A percentile compares a stretch with the other conserved stretches of the same genome.
Conservation (phyloP, 2,797 vertebrate species). For the Chelidonichthys spinosus region DNA sequence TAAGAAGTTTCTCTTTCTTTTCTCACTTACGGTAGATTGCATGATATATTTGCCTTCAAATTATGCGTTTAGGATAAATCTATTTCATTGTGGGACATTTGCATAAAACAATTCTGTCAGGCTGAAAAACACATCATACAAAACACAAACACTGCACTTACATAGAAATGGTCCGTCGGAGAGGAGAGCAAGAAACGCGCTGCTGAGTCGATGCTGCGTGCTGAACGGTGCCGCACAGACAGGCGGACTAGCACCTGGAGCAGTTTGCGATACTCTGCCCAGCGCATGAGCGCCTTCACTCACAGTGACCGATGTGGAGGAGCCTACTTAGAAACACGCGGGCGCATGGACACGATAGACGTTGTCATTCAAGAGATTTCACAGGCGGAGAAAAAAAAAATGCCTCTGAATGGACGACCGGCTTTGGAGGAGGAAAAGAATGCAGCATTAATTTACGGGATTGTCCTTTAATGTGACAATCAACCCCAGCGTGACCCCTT, state of each 20-base stretch:
- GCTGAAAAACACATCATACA: not conserved
- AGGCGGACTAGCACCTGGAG: constrained; percentile 15
- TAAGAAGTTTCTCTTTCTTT: not conserved
- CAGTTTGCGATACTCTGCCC: not conserved
- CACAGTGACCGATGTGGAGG: not conserved
- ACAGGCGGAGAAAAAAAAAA: not conserved
- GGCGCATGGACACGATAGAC: not conserved
- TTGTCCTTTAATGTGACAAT: not conserved
- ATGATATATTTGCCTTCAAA: not conserved
- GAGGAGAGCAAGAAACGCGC: not conserved
- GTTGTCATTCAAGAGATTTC: no score
- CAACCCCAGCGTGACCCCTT: not conserved
- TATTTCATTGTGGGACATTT: not conserved
- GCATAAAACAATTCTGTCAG: not conserved
- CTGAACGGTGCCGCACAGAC: not conserved
- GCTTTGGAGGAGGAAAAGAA: not conserved
- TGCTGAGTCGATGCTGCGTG: not conserved
- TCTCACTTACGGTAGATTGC: no score
- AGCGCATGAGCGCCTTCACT: not conserved
- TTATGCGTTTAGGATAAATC: not conserved
- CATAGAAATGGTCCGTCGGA: not conserved
- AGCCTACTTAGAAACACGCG: not conserved
- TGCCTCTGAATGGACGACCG: not conserved
- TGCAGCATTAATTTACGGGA: not conserved
- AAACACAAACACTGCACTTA: constrained; percentile 9